phyloP scores from a whole-genome alignment of 2,113 vertebrate species.

The Pangasianodon gigas region DNA sequence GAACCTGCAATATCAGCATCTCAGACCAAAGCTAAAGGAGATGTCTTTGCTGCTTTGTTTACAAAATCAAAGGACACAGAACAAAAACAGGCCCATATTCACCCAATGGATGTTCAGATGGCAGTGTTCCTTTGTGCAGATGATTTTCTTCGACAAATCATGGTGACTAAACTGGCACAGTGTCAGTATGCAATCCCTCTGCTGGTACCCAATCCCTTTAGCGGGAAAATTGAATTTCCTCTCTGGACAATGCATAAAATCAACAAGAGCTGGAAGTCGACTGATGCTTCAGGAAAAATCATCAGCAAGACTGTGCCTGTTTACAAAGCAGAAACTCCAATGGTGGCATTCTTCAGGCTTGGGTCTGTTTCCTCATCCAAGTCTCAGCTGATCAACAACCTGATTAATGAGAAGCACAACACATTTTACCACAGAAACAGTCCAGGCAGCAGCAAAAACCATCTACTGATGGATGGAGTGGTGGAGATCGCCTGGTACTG shows the following conservation, averaged over 20 bases:
- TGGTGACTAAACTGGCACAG: constrained; percentile 72
- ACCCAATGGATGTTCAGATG: constrained; percentile 78
- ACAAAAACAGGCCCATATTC: constrained; percentile 46
- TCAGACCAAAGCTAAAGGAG: background rate
- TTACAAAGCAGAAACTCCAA: constrained; percentile 60
- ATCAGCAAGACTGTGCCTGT: constrained; percentile 63
- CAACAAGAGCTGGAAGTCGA: constrained; percentile 69
- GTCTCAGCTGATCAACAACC: constrained; percentile 74
- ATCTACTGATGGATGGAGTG: constrained; percentile 70
- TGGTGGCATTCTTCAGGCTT: constrained; percentile 74
- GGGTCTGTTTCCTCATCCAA: constrained; percentile 74
- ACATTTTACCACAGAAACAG: constrained; percentile 74
- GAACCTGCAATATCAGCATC: rapidly evolving
- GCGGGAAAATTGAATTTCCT: constrained; percentile 65
- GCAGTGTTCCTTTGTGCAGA: constrained; percentile 75
- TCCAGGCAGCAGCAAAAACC: constrained; percentile 64
- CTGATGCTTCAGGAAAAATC: background rate
- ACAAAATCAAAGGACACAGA: background rate
- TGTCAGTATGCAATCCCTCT: constrained; percentile 78
- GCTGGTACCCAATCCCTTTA: constrained; percentile 67
- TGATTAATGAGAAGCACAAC: constrained; percentile 69
- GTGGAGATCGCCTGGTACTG: constrained; percentile 81
- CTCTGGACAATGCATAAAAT: constrained; percentile 73
- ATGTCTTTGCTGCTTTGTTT: background rate
- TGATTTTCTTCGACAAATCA: constrained; percentile 68